Conservation (phyloP, 2,797 vertebrate species). For the Argya squamiceps region DNA sequence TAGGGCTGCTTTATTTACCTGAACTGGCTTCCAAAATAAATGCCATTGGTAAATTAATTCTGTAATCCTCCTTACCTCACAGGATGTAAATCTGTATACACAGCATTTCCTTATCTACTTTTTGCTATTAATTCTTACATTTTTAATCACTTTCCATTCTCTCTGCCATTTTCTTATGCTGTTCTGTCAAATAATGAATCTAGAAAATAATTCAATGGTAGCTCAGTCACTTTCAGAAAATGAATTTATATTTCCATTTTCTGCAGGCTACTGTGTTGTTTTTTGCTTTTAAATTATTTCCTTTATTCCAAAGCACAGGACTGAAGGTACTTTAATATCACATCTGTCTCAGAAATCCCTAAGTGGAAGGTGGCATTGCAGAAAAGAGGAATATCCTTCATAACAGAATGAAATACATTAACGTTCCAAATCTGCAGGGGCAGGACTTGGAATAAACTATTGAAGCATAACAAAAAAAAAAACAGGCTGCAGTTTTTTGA, state of each 20-base stretch:
- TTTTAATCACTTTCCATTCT: background rate
- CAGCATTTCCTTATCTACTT: background rate
- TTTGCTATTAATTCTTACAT: background rate
- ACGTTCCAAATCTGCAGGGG: background rate
- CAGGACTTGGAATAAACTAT: background rate
- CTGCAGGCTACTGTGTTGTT: background rate
- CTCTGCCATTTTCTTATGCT: background rate
- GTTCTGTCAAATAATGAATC: background rate
- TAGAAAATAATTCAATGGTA: background rate
- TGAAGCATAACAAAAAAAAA: background rate
- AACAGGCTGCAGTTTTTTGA: background rate
- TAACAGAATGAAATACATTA: background rate
- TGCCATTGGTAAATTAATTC: constrained; percentile 3
- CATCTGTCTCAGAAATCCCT: background rate
- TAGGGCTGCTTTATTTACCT: background rate
- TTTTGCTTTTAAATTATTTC: background rate
- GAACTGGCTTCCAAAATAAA: background rate
- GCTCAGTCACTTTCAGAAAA: background rate
- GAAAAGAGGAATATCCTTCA: background rate
- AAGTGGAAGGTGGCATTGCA: background rate
- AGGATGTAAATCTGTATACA: background rate
- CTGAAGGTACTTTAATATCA: background rate
- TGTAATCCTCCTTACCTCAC: background rate
- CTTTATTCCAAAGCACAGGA: background rate
- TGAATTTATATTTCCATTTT: background rate